Conservation (phyloP, 2,113 vertebrate genomes). For the Larimichthys polyactis region DNA sequence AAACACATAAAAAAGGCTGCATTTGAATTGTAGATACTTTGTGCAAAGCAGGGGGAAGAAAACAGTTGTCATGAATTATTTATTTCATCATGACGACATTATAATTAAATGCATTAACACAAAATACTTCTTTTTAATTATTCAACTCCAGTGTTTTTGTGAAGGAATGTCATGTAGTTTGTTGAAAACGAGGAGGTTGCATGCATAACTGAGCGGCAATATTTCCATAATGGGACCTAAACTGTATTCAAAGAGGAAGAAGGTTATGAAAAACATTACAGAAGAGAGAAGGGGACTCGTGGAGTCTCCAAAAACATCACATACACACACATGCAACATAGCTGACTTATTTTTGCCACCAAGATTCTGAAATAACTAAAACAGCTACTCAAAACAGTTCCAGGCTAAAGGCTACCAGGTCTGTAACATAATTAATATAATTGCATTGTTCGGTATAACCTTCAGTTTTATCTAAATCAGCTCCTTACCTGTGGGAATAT, state of each 20-base stretch:
- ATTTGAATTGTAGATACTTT: conserved; percentile 76
- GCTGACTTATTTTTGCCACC: conserved; percentile 15
- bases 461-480: conserved; percentile 21
- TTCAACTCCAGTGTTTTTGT: conserved; percentile 68
- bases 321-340: neutral
- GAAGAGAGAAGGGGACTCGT: conserved; percentile 4
- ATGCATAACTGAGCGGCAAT: conserved; percentile 64
- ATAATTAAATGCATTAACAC: conserved; percentile 79
- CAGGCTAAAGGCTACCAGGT: neutral
- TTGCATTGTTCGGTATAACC: conserved; percentile 14
- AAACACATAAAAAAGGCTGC: conserved; percentile 28
- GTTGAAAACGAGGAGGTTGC: conserved; percentile 58
- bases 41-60: conserved; percentile 34
- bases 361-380: conserved; percentile 16
- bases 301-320: conserved; percentile 18
- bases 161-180: conserved; percentile 69
- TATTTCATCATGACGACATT: conserved; percentile 73
- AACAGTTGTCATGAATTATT: conserved; percentile 71
- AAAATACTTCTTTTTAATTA: conserved; percentile 75
- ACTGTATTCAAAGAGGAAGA: conserved; percentile 54
- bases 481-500: conserved; percentile 8
- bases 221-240: conserved; percentile 68
- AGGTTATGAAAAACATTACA: conserved; percentile 43
- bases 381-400: neutral
- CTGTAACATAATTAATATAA: conserved; percentile 4